phyloP scores from a whole-genome alignment of 2,113 vertebrate species.

The Holacanthus passer region DNA sequence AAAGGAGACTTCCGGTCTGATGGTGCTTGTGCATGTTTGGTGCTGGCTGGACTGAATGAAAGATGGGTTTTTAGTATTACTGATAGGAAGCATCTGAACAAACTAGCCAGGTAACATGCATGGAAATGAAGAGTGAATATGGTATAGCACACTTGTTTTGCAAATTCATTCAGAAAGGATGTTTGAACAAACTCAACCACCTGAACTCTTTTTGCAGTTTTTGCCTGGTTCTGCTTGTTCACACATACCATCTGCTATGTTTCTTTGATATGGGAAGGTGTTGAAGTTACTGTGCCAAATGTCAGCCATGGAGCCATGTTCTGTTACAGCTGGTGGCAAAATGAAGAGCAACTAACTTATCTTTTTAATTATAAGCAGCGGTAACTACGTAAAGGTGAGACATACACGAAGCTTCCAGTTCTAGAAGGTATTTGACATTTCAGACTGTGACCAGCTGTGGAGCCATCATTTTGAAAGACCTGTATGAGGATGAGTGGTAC shows the following conservation, averaged over 20 bases:
- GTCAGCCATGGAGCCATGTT: conserved; percentile 28
- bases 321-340: conserved; percentile 41
- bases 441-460: conserved; percentile 26
- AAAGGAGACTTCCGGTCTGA: conserved; percentile 16
- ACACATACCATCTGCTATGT: conserved; percentile 35
- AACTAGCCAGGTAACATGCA: conserved; percentile 57
- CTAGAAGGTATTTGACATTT: conserved; percentile 28
- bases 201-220: not conserved
- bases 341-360: conserved; percentile 27
- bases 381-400: conserved; percentile 12
- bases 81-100: conserved; percentile 45
- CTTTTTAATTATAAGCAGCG: conserved; percentile 4
- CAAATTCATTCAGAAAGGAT: conserved; percentile 27
- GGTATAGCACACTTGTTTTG: conserved; percentile 39
- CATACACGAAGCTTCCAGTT: not conserved
- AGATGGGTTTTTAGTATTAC: conserved; percentile 36
- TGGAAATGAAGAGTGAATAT: conserved; percentile 57
- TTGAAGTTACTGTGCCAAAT: conserved; percentile 75
- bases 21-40: conserved; percentile 45
- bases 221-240: conserved; percentile 28
- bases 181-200: conserved; percentile 43
- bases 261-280: conserved; percentile 40
- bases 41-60: conserved; percentile 33
- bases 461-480: conserved; percentile 19
- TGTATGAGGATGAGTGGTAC: conserved; percentile 5